A percentile compares a stretch with the other conserved stretches of the same genome.
These are phyloP conservation scores for Drosophila fungiperda DNA, from an alignment of 2,888 invertebrate genomes.

Conservation along the genomic window DNA sequence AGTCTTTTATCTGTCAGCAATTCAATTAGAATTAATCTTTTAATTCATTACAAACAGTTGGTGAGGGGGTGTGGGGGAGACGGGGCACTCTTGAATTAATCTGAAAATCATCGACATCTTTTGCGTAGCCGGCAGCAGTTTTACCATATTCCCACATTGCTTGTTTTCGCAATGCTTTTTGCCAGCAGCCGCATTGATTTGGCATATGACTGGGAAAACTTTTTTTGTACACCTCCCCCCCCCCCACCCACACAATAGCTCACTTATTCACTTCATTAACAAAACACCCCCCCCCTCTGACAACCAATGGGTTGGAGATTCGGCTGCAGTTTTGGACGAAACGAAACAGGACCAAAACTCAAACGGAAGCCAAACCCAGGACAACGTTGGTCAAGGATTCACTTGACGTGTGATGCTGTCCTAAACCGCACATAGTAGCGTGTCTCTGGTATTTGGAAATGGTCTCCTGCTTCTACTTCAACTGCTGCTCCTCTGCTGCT, in stretches of 20 bases:
- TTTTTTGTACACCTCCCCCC: neutral
- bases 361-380: slow-evolving; percentile 23
- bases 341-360: neutral
- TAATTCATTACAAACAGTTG: neutral
- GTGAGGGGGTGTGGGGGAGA: too few species aligned
- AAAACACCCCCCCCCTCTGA: neutral
- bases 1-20: neutral
- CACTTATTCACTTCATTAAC: slow-evolving; percentile 32
- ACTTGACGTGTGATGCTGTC: slow-evolving; percentile 43
- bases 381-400: slow-evolving; percentile 49
- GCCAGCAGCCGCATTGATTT: slow-evolving; percentile 17
- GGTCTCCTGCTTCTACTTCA: neutral
- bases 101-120: slow-evolving; percentile 5
- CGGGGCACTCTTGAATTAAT: neutral
- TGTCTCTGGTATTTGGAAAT: slow-evolving; percentile 10
- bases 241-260: neutral
- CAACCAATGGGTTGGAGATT: slow-evolving; percentile 1
- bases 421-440: slow-evolving; percentile 21
- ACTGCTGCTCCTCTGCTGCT: neutral
- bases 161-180: slow-evolving; percentile 4
- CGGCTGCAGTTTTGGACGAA: slow-evolving; percentile 15
- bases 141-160: neutral
- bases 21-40: neutral
- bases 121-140: neutral
- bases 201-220: slow-evolving; percentile 18